phyloP scores from a whole-genome alignment of 2,888 invertebrate genomes.

The Myopa tessellatipennis region DNA sequence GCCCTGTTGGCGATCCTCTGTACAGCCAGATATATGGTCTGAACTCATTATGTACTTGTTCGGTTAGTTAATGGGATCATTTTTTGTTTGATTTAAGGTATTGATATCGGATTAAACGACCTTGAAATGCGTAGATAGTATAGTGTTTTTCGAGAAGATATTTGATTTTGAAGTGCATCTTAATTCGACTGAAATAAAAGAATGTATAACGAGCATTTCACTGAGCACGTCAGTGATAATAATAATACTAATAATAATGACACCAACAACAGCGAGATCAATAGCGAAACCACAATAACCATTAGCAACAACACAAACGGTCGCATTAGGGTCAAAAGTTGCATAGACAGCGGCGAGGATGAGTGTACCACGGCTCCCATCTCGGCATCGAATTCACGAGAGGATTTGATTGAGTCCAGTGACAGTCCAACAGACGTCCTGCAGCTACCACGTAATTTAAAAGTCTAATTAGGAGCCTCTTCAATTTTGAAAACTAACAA shows the following conservation, averaged over 20 bases:
- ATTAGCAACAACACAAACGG: slow-evolving; percentile 46
- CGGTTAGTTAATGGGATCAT: too few species aligned
- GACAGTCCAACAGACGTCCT: slow-evolving; percentile 44
- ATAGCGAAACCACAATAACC: background rate
- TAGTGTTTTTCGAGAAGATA: too few species aligned
- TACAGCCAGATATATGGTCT: too few species aligned
- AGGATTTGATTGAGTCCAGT: slow-evolving; percentile 58
- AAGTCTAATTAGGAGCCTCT: background rate
- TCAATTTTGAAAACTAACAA: background rate
- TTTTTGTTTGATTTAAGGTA: too few species aligned
- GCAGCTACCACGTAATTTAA: slow-evolving; percentile 55
- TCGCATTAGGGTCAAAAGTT: slow-evolving; percentile 37
- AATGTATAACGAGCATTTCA: background rate
- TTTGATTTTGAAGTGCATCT: too few species aligned
- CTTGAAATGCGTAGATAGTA: too few species aligned
- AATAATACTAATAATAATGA: background rate
- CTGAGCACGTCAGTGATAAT: background rate
- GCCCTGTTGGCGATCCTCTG: too few species aligned
- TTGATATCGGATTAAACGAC: too few species aligned
- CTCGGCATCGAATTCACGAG: slow-evolving; percentile 61
- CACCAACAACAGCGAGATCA: background rate
- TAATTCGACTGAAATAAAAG: too few species aligned
- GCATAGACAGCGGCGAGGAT: slow-evolving; percentile 59
- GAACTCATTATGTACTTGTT: too few species aligned
- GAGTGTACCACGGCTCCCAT: slow-evolving; percentile 56